Conservation (phyloP, 2,888 invertebrate species). For the Ypsolopha sequella region DNA sequence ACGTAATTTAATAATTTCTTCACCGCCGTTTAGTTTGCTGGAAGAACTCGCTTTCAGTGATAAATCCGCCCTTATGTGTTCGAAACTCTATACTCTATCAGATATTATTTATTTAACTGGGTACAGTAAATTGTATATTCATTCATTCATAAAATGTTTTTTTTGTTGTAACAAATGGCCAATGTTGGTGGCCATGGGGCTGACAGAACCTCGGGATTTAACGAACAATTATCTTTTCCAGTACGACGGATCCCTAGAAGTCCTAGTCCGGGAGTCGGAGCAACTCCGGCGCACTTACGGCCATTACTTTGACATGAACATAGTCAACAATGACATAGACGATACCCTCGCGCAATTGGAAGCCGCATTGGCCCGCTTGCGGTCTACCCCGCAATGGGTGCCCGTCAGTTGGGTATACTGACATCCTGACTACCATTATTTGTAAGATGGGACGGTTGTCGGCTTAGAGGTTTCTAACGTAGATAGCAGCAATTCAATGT, state of each 20-base stretch:
- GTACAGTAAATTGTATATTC: no score
- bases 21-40: no score
- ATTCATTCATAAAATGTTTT: no score
- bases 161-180: no score
- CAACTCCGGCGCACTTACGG: slow-evolving; percentile 97
- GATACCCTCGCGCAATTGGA: slow-evolving; percentile 96
- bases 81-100: no score
- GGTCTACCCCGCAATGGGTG: slow-evolving; percentile 95
- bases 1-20: no score
- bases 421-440: slow-evolving; percentile 50
- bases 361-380: slow-evolving; percentile 90
- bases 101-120: no score
- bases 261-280: slow-evolving; percentile 96
- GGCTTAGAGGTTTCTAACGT: slow-evolving; percentile 4
- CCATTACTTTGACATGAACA: slow-evolving; percentile 97
- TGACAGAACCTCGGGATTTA: no score
- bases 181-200: no score
- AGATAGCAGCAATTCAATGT: background rate
- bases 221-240: slow-evolving; percentile 47
- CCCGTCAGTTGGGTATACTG: slow-evolving; percentile 98
- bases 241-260: slow-evolving; percentile 98
- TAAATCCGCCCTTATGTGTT: no score
- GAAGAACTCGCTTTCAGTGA: no score
- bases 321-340: slow-evolving; percentile 99
- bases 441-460: slow-evolving; percentile 16